Conservation (phyloP, 2,888 invertebrate genomes). For the Oligia latruncula region DNA sequence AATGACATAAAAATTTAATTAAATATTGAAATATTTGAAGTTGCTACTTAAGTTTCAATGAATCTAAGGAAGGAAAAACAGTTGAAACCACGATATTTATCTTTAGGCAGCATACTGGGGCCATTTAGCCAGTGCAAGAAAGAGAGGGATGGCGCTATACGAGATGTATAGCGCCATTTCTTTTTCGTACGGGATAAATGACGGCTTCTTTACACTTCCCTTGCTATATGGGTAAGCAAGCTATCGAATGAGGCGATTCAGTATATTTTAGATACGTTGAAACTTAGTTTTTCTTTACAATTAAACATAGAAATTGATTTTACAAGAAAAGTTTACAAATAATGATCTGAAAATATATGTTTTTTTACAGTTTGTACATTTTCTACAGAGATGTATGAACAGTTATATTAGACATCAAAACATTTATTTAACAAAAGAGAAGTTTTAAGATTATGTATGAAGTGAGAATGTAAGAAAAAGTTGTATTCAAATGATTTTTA, state of each 20-base stretch:
- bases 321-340: conserved; percentile 21
- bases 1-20: conserved; percentile 3
- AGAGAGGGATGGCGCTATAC: background rate
- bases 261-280: conserved; percentile 30
- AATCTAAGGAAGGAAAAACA: conserved; percentile 8
- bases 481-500: conserved; percentile 10
- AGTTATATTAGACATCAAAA: conserved; percentile 1
- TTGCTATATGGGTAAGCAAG: background rate
- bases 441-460: conserved; percentile 6
- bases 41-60: conserved; percentile 29
- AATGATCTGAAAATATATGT: conserved; percentile 6
- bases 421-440: background rate
- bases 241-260: background rate
- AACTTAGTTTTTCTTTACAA: conserved; percentile 27
- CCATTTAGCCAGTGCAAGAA: background rate
- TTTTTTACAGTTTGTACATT: conserved; percentile 44
- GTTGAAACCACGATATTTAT: background rate
- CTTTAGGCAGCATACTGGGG: background rate
- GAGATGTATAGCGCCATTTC: background rate
- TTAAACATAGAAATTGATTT: conserved; percentile 19
- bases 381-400: conserved; percentile 15
- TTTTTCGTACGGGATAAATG: background rate
- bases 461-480: conserved; percentile 13
- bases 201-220: background rate
- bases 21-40: conserved; percentile 8